Base-by-base conservation (phyloP, 2,888 invertebrate species). In the Apamea crenata region DNA sequence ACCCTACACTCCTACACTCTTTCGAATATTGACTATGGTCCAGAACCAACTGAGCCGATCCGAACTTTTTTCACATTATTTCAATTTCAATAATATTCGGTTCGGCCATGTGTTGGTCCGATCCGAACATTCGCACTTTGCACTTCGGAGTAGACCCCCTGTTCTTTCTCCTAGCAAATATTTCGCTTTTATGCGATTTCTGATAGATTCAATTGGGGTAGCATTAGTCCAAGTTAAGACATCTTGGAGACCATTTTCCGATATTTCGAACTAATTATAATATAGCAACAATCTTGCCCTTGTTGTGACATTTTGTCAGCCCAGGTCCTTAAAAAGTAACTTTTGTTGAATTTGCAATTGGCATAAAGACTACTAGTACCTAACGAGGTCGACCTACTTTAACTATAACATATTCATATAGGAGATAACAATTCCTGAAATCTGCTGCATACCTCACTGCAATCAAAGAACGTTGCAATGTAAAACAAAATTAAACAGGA, bases 401-500 rank as follows among this genome's bases (percentile, higher is more conserved):
- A n/a, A 68, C 18, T 76, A 56, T 0, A 75, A 29, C 40, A 80
- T 68, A 36, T 32, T 18, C 53, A 40, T 53, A 40, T 29, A 53
- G 29, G 12, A 78, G 59, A 83, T 79, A 78, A 53, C 36, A 74
- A 68, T 77, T 59, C 36, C 47, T 32, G 72, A 77, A 76, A 77
- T 77, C 14, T 63, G 21, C 36, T 59, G 40, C 65, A 56, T 71
- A 77, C 63, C 81, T 68, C 59, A 69, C 36, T 67, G 21, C 65
- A 86, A 75, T 63, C 56, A 74, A 70, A 61, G 50, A 65, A 40
- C 14, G 10, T 14, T 85, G 29, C 68, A 65, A 16, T 50, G 56
- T 78, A 73, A 59, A 61, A 73, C 71, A 5, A 67, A 79, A 76
- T 68, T 53, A 74, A 80, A 85, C 77, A 81, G 75, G 80, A 87